Percentiles rank a stretch among this genome's conserved stretches.
phyloP scores from a whole-genome alignment of 64 coral and sea anemone genomes.

The Montipora sp. region DNA sequence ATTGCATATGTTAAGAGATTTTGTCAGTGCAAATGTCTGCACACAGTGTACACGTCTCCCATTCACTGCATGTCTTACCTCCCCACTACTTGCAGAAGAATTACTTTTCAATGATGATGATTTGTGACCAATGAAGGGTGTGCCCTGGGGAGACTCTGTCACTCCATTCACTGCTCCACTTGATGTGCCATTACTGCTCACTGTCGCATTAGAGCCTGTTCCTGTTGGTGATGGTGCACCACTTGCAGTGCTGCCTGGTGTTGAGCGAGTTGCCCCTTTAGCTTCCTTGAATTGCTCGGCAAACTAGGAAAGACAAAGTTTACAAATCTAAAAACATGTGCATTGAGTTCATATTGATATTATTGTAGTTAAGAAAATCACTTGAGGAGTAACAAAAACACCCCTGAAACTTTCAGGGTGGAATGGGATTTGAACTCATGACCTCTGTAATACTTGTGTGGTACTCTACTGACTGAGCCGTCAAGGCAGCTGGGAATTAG shows the following conservation, averaged over 20 bases:
- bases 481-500: too few relatives aligned
- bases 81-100: constrained; percentile 85
- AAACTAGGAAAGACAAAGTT: constrained; percentile 61
- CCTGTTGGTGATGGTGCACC: constrained; percentile 53
- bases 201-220: constrained; percentile 25
- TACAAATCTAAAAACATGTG: too few relatives aligned
- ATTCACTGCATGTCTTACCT: constrained; percentile 36
- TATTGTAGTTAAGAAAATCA: too few relatives aligned
- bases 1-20: too few relatives aligned
- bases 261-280: constrained; percentile 52
- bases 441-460: too few relatives aligned
- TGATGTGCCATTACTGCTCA: constrained; percentile 54
- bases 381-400: too few relatives aligned
- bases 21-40: too few relatives aligned
- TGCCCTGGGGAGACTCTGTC: constrained; percentile 51
- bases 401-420: too few relatives aligned
- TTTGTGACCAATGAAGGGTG: constrained; percentile 63
- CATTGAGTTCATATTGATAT: too few relatives aligned
- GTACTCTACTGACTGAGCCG: neutral
- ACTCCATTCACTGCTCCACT: constrained; percentile 67
- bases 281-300: constrained; percentile 92
- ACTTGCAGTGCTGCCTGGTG: constrained; percentile 62
- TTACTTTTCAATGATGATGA: constrained; percentile 66
- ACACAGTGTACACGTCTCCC: too few relatives aligned
- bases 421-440: too few relatives aligned